These are phyloP conservation scores for Falco concolor DNA, from an alignment of 2,797 vertebrate species.

Conservation along the genomic window DNA sequence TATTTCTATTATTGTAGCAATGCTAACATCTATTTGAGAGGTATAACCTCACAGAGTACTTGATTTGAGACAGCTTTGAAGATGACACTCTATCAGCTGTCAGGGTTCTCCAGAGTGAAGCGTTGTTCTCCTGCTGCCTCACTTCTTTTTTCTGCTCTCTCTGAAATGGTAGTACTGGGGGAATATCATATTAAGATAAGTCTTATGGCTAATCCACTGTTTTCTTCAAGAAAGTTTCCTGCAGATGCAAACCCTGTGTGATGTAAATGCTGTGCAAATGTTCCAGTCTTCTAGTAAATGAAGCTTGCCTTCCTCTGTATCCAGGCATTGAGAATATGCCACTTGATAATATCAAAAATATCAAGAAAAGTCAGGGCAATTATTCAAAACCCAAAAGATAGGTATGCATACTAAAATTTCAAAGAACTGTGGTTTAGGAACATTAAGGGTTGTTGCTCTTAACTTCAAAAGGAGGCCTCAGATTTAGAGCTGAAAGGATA, in stretches of 20 bases:
- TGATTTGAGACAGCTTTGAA: conserved; percentile 29
- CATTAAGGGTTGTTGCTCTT: not conserved
- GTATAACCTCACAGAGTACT: not conserved
- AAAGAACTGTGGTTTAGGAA: not conserved
- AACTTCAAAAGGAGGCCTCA: not conserved
- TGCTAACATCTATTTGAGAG: not conserved
- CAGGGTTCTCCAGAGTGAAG: not conserved
- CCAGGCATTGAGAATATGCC: not conserved
- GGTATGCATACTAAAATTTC: not conserved
- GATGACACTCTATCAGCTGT: not conserved
- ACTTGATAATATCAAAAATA: not conserved
- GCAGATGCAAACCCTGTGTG: not conserved
- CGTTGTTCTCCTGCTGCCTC: not conserved
- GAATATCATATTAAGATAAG: not conserved
- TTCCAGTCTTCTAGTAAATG: not conserved
- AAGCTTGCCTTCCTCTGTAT: not conserved
- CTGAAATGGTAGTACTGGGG: not conserved
- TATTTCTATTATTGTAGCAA: conserved; percentile 3
- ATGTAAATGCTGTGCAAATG: not conserved
- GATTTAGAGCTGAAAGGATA: not conserved
- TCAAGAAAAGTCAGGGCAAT: not conserved
- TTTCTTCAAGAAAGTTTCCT: not conserved
- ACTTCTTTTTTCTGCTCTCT: not conserved
- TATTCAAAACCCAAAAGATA: not conserved
- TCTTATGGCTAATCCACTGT: not conserved